A percentile compares a stretch with the other conserved stretches of the same genome.
Conservation (phyloP, 2,113 vertebrate species). For the Sinocyclocheilus maitianheensis region DNA sequence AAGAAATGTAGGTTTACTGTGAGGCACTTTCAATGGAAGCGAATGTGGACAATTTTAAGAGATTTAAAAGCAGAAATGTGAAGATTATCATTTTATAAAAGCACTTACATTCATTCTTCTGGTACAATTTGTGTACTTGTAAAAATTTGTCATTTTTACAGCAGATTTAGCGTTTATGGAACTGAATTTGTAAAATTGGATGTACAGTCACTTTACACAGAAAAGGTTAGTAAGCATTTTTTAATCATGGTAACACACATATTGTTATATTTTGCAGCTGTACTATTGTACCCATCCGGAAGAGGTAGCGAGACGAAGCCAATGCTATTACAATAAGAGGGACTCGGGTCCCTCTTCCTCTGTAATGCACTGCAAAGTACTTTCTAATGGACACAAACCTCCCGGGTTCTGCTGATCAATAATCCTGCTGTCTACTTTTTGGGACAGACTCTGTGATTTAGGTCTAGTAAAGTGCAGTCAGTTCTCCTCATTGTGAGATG, state of each 20-base stretch:
- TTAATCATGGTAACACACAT: not conserved
- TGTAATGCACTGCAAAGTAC: slow-evolving; percentile 46
- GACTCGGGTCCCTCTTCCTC: slow-evolving; percentile 20
- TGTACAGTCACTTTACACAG: not conserved
- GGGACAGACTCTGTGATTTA: slow-evolving; percentile 24
- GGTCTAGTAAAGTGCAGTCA: not conserved
- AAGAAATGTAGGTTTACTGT: not conserved
- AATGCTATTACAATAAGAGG: slow-evolving; percentile 48
- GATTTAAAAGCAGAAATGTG: not conserved
- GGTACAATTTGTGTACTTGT: not conserved
- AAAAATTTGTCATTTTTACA: not conserved
- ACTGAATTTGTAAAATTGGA: not conserved
- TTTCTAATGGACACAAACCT: slow-evolving; percentile 47
- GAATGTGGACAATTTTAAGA: not conserved
- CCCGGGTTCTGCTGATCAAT: slow-evolving; percentile 36
- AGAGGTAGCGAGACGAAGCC: slow-evolving; percentile 34
- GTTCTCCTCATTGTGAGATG: not conserved
- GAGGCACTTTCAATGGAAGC: not conserved
- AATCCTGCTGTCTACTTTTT: slow-evolving; percentile 18
- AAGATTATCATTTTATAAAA: not conserved
- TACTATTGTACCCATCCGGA: not conserved
- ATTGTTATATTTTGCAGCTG: not conserved
- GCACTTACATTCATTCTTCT: not conserved
- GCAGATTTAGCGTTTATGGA: not conserved
- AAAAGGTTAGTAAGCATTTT: not conserved